These are phyloP conservation scores for Acrobasis repandana DNA, from an alignment of 2,888 invertebrate species.

Conservation along the genomic window DNA sequence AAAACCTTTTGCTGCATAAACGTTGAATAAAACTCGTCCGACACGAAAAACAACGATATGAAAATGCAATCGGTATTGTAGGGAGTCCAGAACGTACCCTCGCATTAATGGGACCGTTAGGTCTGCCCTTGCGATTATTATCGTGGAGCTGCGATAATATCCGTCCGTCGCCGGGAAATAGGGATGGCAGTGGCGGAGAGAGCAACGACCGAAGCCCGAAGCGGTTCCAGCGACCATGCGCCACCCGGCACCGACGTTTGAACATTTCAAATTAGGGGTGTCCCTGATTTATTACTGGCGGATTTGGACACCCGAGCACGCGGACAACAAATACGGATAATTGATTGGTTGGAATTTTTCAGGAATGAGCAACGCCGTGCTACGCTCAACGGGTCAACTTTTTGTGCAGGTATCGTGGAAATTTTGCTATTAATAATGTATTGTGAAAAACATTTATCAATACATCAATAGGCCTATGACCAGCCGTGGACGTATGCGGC, in stretches of 20 bases:
- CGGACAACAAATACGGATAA: conserved; percentile 25
- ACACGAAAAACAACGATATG: conserved; percentile 39
- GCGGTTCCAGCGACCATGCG: conserved; percentile 26
- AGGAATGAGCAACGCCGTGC: background rate
- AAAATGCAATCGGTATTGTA: conserved; percentile 43
- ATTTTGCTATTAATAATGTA: background rate
- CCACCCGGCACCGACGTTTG: conserved; percentile 36
- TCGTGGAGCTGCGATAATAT: conserved; percentile 56
- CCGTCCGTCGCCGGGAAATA: conserved; percentile 52
- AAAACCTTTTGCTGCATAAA: conserved; percentile 24
- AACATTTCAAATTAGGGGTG: conserved; percentile 54
- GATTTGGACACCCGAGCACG: conserved; percentile 29
- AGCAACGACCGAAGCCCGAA: conserved; percentile 54
- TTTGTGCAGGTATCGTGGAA: conserved; percentile 18
- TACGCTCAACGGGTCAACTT: background rate
- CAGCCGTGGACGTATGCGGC: too few species aligned
- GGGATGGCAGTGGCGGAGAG: conserved; percentile 48
- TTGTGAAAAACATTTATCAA: background rate
- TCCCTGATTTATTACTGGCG: conserved; percentile 50
- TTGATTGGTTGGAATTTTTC: conserved; percentile 18
- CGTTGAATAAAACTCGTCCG: conserved; percentile 25
- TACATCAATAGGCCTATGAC: too few species aligned
- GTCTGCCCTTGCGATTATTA: conserved; percentile 62
- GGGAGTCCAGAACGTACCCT: conserved; percentile 45
- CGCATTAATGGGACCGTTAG: conserved; percentile 56